Conservation (phyloP, 2,113 vertebrate genomes). For the Brevimyrus niger region DNA sequence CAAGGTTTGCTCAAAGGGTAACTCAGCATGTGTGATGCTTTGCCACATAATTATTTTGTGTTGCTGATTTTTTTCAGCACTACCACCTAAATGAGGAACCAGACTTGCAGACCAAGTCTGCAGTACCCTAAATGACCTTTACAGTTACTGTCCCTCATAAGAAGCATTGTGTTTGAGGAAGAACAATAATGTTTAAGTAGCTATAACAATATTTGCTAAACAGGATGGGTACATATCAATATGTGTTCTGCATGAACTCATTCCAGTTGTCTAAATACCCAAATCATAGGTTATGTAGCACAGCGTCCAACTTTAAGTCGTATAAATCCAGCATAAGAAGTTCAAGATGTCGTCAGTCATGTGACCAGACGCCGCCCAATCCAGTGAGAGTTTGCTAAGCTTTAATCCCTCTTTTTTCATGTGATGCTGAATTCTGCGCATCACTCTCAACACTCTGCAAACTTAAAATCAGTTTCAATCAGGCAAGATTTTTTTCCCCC, state of each 20-base stretch:
- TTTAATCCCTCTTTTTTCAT: constrained; percentile 58
- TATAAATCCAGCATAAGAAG: neutral
- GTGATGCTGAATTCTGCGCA: constrained; percentile 57
- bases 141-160: neutral
- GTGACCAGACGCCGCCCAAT: constrained; percentile 41
- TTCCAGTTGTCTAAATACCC: neutral
- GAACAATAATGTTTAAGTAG: neutral
- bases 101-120: neutral
- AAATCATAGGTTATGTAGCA: neutral
- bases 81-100: neutral
- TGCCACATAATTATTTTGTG: neutral
- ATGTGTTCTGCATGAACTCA: neutral
- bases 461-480: constrained; percentile 54
- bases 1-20: constrained; percentile 6
- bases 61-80: neutral
- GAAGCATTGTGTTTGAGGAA: neutral
- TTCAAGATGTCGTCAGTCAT: constrained; percentile 8
- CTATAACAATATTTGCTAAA: neutral
- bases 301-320: neutral
- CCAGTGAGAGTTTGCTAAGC: constrained; percentile 49
- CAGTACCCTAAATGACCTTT: neutral
- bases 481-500: constrained; percentile 41
- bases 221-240: neutral
- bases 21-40: neutral
- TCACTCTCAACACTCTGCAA: constrained; percentile 54